These are phyloP conservation scores for Crocallis elinguaria DNA, from an alignment of 2,888 invertebrate species.

Conservation along the genomic window DNA sequence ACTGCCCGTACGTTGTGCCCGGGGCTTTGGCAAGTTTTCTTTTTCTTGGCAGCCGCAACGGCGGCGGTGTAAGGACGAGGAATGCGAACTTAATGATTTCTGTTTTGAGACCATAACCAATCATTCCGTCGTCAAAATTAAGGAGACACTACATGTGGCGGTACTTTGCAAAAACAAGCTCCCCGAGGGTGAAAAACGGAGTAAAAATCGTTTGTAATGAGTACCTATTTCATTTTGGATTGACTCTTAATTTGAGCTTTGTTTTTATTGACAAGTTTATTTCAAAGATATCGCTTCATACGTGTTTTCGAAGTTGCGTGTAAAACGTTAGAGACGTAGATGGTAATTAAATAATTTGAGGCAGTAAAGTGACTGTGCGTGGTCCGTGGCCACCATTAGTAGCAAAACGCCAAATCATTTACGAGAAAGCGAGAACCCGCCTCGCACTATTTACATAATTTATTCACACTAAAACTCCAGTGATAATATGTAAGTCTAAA, in stretches of 20 bases:
- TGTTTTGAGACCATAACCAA: constrained; percentile 71
- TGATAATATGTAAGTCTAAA: constrained; percentile 52
- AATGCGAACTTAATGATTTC: constrained; percentile 76
- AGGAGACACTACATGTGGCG: constrained; percentile 57
- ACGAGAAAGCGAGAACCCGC: constrained; percentile 80
- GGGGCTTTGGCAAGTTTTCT: constrained; percentile 47
- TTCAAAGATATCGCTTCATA: neutral
- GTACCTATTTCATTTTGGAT: constrained; percentile 39
- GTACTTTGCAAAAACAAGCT: constrained; percentile 39
- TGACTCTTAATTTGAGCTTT: constrained; percentile 31
- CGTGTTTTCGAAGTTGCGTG: constrained; percentile 49
- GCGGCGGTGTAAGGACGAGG: constrained; percentile 37
- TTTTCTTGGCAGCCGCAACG: constrained; percentile 49
- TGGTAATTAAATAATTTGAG: constrained; percentile 78
- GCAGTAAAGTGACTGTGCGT: constrained; percentile 65
- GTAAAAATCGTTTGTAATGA: constrained; percentile 10
- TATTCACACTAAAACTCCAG: constrained; percentile 62
- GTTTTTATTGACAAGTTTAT: constrained; percentile 10
- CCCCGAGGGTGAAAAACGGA: constrained; percentile 8
- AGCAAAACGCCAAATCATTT: constrained; percentile 80
- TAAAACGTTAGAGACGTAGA: constrained; percentile 43
- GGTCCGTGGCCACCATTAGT: constrained; percentile 67
- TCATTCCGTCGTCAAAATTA: constrained; percentile 76
- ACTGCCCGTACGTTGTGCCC: constrained; percentile 12
- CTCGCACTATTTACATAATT: constrained; percentile 81